Percentiles rank a stretch among this genome's conserved stretches.
Conservation (phyloP, 92 coral and sea anemone species). For the Epizoanthus fatuus region DNA sequence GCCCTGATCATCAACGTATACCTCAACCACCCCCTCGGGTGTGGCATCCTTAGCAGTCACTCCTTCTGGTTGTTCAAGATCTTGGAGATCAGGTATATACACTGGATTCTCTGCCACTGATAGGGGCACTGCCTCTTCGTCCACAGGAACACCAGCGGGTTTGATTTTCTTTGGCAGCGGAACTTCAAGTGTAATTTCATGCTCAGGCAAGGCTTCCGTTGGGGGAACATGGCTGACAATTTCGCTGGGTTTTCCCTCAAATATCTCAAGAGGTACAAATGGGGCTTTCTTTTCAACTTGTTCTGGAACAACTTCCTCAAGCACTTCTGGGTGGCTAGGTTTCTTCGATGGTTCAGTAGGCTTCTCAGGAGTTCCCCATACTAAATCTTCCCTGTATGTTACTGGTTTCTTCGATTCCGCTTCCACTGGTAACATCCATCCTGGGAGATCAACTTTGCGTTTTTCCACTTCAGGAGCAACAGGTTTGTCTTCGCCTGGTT, state of each 20-base stretch:
- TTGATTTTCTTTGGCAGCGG: background rate
- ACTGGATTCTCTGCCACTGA: slow-evolving; percentile 14
- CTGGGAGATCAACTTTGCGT: slow-evolving; percentile 32
- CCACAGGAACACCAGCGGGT: slow-evolving; percentile 15
- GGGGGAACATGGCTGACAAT: too few relatives aligned
- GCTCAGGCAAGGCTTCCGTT: too few relatives aligned
- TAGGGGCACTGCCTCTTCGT: slow-evolving; percentile 16
- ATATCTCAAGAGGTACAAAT: slow-evolving; percentile 1
- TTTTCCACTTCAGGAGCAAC: slow-evolving; percentile 11
- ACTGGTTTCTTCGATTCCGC: background rate
- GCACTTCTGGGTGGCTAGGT: slow-evolving; percentile 37
- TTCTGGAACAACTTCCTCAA: slow-evolving; percentile 36
- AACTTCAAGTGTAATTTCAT: too few relatives aligned
- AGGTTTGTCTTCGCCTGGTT: slow-evolving; percentile 38
- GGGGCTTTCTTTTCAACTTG: background rate
- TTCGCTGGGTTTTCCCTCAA: background rate
- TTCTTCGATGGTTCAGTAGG: too few relatives aligned
- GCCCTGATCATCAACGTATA: slow-evolving; percentile 54
- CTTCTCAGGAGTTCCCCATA: too few relatives aligned
- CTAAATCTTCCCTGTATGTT: too few relatives aligned
- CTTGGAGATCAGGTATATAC: slow-evolving; percentile 23
- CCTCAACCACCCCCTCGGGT: slow-evolving; percentile 32
- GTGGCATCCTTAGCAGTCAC: background rate
- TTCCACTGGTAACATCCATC: slow-evolving; percentile 25
- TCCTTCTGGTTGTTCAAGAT: slow-evolving; percentile 14